Conservation (phyloP, 2,797 vertebrate species). For the Lepilemur ruficaudatus region DNA sequence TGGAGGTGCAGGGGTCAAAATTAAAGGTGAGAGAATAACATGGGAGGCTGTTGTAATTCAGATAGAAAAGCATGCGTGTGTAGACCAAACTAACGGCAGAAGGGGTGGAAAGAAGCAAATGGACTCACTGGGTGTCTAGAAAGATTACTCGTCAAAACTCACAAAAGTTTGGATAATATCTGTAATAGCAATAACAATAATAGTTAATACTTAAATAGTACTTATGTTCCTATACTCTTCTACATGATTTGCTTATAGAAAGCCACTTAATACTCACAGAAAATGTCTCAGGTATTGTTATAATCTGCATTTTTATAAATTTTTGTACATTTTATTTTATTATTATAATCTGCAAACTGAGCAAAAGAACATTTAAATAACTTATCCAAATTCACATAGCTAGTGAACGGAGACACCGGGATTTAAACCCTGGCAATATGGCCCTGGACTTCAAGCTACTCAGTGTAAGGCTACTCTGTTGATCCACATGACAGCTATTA, state of each 20-base stretch:
- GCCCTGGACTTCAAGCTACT: background rate
- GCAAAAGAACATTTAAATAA: background rate
- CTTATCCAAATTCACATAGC: background rate
- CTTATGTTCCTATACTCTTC: background rate
- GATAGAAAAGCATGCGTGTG: background rate
- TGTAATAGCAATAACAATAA: background rate
- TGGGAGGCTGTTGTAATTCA: background rate
- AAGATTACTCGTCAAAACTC: background rate
- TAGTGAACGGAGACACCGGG: background rate
- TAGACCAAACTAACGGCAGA: background rate
- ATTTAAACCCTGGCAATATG: background rate
- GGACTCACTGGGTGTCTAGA: background rate
- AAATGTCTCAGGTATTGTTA: background rate
- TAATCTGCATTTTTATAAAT: background rate
- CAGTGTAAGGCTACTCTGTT: background rate
- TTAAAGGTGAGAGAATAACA: background rate
- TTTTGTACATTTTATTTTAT: no score
- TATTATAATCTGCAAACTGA: background rate
- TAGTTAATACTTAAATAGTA: background rate
- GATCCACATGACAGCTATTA: background rate
- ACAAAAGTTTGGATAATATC: background rate
- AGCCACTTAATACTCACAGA: background rate
- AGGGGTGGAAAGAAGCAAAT: background rate
- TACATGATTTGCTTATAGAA: background rate
- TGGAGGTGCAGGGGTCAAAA: background rate